phyloP scores from a whole-genome alignment of 1,140 invertebrate species.

The Octopus bimaculoides region DNA sequence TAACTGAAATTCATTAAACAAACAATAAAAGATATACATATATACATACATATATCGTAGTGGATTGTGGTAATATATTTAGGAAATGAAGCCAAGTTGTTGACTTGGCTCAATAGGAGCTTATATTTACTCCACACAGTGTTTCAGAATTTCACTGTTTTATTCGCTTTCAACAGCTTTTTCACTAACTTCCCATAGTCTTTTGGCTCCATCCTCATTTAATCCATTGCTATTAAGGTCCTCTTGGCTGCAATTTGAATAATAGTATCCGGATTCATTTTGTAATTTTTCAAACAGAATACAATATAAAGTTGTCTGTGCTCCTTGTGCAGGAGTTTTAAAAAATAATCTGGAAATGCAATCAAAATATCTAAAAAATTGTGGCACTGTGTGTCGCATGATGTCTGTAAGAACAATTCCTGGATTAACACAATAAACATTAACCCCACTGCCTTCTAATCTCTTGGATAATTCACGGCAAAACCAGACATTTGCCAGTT shows the following conservation, averaged over 20 bases:
- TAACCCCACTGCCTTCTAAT: slow-evolving; percentile 53
- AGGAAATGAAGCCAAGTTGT: too few relatives aligned
- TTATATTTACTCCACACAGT: too few relatives aligned
- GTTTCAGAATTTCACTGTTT: too few relatives aligned
- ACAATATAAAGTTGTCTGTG: slow-evolving; percentile 78
- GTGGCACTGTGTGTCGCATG: slow-evolving; percentile 68
- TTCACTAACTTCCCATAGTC: slow-evolving; percentile 72
- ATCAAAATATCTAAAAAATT: slow-evolving; percentile 66
- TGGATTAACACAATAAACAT: slow-evolving; percentile 49
- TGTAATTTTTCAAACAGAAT: slow-evolving; percentile 69
- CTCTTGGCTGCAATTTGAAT: slow-evolving; percentile 72
- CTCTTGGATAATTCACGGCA: slow-evolving; percentile 53
- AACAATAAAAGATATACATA: too few relatives aligned
- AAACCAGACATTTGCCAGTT: slow-evolving; percentile 59
- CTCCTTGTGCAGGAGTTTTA: slow-evolving; percentile 62
- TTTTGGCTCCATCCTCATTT: slow-evolving; percentile 58
- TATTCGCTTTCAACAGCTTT: slow-evolving; percentile 15
- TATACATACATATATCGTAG: too few relatives aligned
- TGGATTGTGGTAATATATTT: too few relatives aligned
- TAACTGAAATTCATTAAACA: too few relatives aligned
- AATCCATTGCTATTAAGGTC: slow-evolving; percentile 61
- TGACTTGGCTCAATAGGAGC: too few relatives aligned
- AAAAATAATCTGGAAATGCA: slow-evolving; percentile 34
- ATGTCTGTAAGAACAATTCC: slow-evolving; percentile 53
- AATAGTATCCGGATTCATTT: slow-evolving; percentile 63